Conservation (phyloP, 64 coral and sea anemone species). For the Acropora yongei region DNA sequence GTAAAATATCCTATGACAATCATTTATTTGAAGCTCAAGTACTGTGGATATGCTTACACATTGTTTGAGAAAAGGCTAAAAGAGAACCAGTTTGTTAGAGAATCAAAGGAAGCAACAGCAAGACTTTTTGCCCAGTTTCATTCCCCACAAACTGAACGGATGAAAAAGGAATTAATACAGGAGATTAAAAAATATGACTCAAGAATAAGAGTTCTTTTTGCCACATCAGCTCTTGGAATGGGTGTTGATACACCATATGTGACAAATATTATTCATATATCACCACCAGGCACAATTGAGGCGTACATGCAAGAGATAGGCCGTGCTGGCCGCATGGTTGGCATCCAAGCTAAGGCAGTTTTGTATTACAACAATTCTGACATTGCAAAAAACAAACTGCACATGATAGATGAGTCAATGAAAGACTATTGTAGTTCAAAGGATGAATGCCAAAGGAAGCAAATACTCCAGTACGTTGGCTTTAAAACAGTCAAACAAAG, state of each 20-base stretch:
- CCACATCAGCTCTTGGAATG: not conserved
- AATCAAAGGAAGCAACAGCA: not conserved
- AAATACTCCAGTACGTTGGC: not conserved
- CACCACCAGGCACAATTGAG: not conserved
- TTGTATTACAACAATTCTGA: not conserved
- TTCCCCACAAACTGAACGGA: not conserved
- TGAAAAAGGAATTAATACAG: not conserved
- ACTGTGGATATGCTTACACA: not conserved
- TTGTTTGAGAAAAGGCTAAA: not conserved
- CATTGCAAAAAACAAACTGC: not conserved
- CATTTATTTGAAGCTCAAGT: not conserved
- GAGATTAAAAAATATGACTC: not conserved
- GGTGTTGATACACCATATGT: not conserved
- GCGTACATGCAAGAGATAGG: not conserved
- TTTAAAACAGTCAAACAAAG: not conserved
- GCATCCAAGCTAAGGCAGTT: not conserved
- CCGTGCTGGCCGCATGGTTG: not conserved
- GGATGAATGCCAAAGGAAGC: not conserved
- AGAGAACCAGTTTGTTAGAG: not conserved
- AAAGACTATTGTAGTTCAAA: not conserved
- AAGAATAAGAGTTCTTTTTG: not conserved
- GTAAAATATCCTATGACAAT: not conserved
- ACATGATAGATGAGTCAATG: not conserved
- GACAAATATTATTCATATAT: not conserved
- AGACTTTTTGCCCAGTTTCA: not conserved